These are phyloP conservation scores for Catostomus latipinnis DNA, from an alignment of 2,797 vertebrate genomes.

Conservation along the genomic window DNA sequence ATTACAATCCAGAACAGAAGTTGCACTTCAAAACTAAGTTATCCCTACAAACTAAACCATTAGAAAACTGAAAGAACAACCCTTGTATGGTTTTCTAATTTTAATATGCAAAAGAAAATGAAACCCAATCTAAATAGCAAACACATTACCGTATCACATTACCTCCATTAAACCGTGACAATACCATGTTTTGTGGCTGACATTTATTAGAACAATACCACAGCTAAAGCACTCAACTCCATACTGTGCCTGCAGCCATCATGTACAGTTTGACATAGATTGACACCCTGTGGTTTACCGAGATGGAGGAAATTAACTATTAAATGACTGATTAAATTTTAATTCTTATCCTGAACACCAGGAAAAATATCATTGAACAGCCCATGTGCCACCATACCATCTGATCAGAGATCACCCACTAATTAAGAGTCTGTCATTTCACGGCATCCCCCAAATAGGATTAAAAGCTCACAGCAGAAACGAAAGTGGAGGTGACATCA, in stretches of 20 bases:
- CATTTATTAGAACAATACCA: constrained; percentile 67
- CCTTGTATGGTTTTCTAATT: not conserved
- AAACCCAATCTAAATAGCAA: not conserved
- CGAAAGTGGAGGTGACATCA: constrained; percentile 65
- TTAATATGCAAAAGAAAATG: constrained; percentile 13
- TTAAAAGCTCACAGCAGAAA: constrained; percentile 63
- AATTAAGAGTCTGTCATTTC: constrained; percentile 67
- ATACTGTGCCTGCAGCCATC: constrained; percentile 61
- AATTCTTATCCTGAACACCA: constrained; percentile 70
- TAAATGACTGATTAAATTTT: constrained; percentile 82
- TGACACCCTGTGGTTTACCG: constrained; percentile 65
- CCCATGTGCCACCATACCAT: constrained; percentile 54
- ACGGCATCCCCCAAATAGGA: constrained; percentile 49
- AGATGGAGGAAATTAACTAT: constrained; percentile 79
- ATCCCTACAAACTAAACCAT: not conserved
- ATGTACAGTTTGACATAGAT: constrained; percentile 69
- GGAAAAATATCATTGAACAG: constrained; percentile 63
- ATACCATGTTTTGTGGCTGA: constrained; percentile 52
- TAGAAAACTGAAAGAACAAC: not conserved
- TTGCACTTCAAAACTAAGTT: no score
- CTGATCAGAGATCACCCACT: constrained; percentile 57
- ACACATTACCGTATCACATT: constrained; percentile 2
- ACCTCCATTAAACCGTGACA: not conserved
- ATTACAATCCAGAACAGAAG: no score
- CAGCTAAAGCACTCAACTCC: constrained; percentile 68